phyloP scores from a whole-genome alignment of 1,140 invertebrate genomes.

The Chionoecetes opilio region DNA sequence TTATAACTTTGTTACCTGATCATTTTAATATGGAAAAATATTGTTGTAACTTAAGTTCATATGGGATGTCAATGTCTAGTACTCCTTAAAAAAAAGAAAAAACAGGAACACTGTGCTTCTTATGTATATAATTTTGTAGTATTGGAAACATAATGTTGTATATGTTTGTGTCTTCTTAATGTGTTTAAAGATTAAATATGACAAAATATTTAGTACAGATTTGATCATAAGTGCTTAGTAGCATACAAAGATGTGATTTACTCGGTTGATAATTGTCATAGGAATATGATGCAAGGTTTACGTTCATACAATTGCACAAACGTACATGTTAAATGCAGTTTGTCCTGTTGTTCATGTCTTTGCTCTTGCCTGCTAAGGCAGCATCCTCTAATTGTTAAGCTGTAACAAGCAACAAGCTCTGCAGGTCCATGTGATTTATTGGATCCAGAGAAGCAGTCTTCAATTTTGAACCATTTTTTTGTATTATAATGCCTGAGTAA shows the following conservation, averaged over 20 bases:
- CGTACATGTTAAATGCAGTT: not conserved
- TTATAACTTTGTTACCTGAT: not conserved
- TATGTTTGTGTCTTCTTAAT: constrained; percentile 29
- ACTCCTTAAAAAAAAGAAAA: not conserved
- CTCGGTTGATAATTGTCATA: constrained; percentile 4
- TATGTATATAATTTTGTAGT: constrained; percentile 51
- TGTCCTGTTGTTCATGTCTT: constrained; percentile 55
- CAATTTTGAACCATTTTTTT: constrained; percentile 67
- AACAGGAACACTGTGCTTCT: constrained; percentile 9
- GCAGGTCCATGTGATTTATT: constrained; percentile 55
- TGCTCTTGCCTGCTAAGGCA: constrained; percentile 49
- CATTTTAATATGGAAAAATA: not conserved
- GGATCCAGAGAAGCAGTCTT: constrained; percentile 64
- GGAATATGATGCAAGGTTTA: not conserved
- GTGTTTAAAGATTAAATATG: constrained; percentile 30
- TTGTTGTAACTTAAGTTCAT: not conserved
- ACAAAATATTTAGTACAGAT: not conserved
- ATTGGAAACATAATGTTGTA: constrained; percentile 36
- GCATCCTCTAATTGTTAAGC: constrained; percentile 70
- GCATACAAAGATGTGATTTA: not conserved
- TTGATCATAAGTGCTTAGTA: not conserved
- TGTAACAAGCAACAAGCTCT: constrained; percentile 58
- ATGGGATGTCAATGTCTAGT: constrained; percentile 36
- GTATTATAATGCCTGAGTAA: constrained; percentile 62
- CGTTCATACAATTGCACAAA: constrained; percentile 40